Percentiles rank a stretch among this genome's conserved stretches.
These are phyloP conservation scores for Leucoma salicis DNA, from an alignment of 2,888 invertebrate species.

Conservation along the genomic window DNA sequence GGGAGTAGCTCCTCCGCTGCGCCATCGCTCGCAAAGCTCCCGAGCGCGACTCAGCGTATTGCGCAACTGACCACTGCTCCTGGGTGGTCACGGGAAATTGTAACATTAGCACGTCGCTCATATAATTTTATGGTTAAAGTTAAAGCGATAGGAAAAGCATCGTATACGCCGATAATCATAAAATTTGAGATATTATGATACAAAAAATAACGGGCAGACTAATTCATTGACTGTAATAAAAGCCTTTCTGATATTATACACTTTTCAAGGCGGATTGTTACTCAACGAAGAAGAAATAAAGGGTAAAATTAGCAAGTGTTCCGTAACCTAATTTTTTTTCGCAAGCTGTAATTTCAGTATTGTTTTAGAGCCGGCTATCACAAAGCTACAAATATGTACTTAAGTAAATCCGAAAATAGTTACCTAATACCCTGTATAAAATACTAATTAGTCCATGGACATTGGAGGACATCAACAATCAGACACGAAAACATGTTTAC, in stretches of 20 bases:
- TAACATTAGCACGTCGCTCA: conserved; percentile 11
- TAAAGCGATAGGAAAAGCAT: conserved; percentile 3
- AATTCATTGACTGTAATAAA: background rate
- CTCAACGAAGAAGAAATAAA: too few species aligned
- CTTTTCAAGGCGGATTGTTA: background rate
- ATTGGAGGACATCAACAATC: too few species aligned
- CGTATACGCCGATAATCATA: background rate
- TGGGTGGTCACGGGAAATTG: conserved; percentile 43
- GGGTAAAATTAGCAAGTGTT: too few species aligned
- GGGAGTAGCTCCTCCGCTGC: conserved; percentile 68
- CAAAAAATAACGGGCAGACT: background rate
- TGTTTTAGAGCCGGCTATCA: too few species aligned
- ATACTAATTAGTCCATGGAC: too few species aligned
- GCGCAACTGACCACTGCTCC: conserved; percentile 89
- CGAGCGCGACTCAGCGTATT: conserved; percentile 91
- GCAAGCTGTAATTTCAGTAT: too few species aligned
- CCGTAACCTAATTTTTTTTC: too few species aligned
- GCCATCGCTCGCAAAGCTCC: conserved; percentile 92
- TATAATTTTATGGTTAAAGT: conserved; percentile 9
- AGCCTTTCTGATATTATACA: background rate
- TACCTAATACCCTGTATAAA: too few species aligned
- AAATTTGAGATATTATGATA: background rate
- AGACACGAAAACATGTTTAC: conserved; percentile 62
- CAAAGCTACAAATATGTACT: too few species aligned
- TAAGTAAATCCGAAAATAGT: too few species aligned